A percentile compares a stretch with the other conserved stretches of the same genome.
phyloP scores from a whole-genome alignment of 2,113 vertebrate species.

The Otolemur garnettii region DNA sequence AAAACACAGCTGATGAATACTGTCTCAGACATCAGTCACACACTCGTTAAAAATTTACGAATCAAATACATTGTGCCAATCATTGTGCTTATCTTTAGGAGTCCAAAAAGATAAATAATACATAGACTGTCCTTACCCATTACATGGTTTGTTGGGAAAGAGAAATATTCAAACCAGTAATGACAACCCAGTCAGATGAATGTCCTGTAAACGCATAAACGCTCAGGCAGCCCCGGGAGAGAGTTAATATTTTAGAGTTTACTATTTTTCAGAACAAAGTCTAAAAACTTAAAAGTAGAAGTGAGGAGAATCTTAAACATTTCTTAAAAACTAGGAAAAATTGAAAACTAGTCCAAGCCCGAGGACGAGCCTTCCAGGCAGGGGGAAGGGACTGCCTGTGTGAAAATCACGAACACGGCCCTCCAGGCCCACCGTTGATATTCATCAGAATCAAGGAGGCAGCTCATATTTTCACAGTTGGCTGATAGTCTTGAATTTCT shows the following conservation, averaged over 20 bases:
- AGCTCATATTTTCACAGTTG: neutral
- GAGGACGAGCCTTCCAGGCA: neutral
- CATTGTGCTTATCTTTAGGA: neutral
- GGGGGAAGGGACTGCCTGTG: neutral
- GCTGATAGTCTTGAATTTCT: accelerated
- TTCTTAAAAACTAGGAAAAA: neutral
- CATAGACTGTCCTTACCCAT: neutral
- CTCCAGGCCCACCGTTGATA: neutral
- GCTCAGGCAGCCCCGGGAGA: neutral
- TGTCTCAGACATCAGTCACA: neutral
- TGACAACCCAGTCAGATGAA: no score
- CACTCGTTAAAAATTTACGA: neutral
- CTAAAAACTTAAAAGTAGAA: neutral
- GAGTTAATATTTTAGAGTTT: neutral
- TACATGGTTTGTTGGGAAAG: neutral
- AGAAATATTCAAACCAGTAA: neutral
- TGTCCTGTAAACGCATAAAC: no score
- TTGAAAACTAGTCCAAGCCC: neutral
- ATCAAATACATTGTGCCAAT: neutral
- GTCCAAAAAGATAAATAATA: no score
- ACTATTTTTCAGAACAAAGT: neutral
- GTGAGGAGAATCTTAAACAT: neutral
- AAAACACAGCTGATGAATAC: neutral
- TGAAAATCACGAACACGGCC: neutral
- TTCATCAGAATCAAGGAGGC: neutral